Conservation (phyloP, 2,113 vertebrate species). For the Dendropsophus ebraccatus region DNA sequence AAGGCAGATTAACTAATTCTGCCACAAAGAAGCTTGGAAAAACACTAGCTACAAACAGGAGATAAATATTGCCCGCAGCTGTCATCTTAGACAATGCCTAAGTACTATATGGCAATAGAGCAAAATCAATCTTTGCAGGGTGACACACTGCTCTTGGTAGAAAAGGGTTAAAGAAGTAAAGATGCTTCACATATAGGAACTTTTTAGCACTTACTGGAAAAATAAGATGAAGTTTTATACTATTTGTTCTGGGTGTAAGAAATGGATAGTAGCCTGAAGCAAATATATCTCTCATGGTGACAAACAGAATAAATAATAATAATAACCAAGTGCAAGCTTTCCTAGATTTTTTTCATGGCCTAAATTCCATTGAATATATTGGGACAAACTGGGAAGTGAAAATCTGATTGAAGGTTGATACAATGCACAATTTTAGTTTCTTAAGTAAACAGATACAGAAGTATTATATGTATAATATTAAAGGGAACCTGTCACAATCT, state of each 20-base stretch:
- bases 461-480: not conserved
- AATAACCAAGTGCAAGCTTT: not conserved
- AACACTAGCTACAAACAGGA: not conserved
- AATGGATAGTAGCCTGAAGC: not conserved
- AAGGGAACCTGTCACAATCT: too few species aligned
- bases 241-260: not conserved
- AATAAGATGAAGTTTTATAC: not conserved
- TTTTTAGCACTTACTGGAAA: not conserved
- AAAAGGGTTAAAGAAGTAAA: not conserved
- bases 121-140: not conserved
- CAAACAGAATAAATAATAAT: not conserved
- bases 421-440: not conserved
- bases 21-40: not conserved
- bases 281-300: not conserved
- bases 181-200: not conserved
- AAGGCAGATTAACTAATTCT: not conserved
- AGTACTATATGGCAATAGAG: not conserved
- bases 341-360: not conserved
- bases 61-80: not conserved
- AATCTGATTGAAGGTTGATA: not conserved
- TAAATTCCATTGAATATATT: not conserved
- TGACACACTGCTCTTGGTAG: not conserved
- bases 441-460: not conserved
- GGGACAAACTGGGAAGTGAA: not conserved
- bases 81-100: not conserved